Base-by-base conservation (phyloP, 2,888 invertebrate species). In the Tipula helvola region DNA sequence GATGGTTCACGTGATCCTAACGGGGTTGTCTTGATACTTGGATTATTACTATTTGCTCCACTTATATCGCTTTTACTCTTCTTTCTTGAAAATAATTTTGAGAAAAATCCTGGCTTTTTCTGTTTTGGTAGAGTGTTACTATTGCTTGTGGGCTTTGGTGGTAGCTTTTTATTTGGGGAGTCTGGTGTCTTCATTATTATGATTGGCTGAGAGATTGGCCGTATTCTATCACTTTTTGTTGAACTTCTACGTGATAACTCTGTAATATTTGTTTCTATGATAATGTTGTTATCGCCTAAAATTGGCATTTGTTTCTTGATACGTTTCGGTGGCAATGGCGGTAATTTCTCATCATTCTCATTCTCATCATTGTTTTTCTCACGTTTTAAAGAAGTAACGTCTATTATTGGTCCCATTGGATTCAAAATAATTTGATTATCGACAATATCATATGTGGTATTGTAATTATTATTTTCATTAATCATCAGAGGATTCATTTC, bases 271-370 rank as follows among this genome's bases (percentile, higher is more conserved):
- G 87, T 36, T 87, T 88, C 47, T 86, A 88, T 16, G 2, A 71
- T 71, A 39, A 44, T 41, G 16, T 85, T 87, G 71, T 86, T 83
- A 7, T 71, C 57, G 13, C 12, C 16, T 83, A 44, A 36, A 83
- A 83, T 57, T 57, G 57, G 28, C 5, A 36, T 71, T 83, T 87
- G 85, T 88, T 94, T 95, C 86, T 94, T 94, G 2, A 94, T 92
- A 86, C 97, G 94, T 90, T 97, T 97, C 0, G 97, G 97, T 0
- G 97, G 97, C 87, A 96, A 89, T 0, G 96, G 96, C 0, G 97
- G 96, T 83, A 95, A 92, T 88, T 94, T 93, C 88, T 94, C 95
- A 87, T 93, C 93, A 86, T 93, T 93, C 2, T 90, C 89, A 2
- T 92, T 91, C 42, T 94, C 94, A 88, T 90, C 89, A 2, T 92